phyloP scores from a whole-genome alignment of 1,140 invertebrate genomes.

The Ganaspis sp. region DNA sequence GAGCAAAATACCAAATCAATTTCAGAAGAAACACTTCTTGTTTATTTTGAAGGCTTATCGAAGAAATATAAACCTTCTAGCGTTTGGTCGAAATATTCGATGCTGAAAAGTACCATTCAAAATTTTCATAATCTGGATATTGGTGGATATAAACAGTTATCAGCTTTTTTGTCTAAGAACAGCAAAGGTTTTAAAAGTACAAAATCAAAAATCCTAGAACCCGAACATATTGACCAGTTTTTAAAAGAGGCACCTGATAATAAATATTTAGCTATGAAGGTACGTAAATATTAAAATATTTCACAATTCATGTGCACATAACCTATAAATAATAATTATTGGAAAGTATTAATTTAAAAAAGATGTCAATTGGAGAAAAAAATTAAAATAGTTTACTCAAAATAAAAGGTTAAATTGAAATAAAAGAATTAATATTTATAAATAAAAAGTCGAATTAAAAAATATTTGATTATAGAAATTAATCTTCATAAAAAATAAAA shows the following conservation, averaged over 20 bases:
- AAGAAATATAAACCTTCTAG: constrained; percentile 31
- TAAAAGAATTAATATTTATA: too few relatives aligned
- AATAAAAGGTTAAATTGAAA: too few relatives aligned
- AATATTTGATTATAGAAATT: too few relatives aligned
- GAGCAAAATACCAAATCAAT: neutral
- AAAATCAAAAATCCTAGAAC: constrained; percentile 40
- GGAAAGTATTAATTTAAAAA: neutral
- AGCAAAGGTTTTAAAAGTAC: constrained; percentile 39
- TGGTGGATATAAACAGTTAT: constrained; percentile 25
- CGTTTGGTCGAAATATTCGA: constrained; percentile 40
- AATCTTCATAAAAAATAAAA: too few relatives aligned
- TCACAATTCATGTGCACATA: neutral
- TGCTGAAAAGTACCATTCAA: constrained; percentile 40
- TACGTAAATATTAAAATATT: constrained; percentile 20
- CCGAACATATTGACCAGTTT: constrained; percentile 32
- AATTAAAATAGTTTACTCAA: neutral
- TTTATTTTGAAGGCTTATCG: constrained; percentile 38
- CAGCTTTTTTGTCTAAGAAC: constrained; percentile 37
- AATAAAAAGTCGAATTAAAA: too few relatives aligned
- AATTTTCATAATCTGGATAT: constrained; percentile 36
- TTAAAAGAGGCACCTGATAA: constrained; percentile 35
- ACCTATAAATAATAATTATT: neutral
- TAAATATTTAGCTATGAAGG: constrained; percentile 41
- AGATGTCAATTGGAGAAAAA: too few relatives aligned
- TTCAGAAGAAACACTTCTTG: constrained; percentile 20